Evolutionary conservation across 2,113 vertebrate genomes (phyloP), one percentile per base, ranked within the genome.

Genomic region (Oncorhynchus masou): DNA sequence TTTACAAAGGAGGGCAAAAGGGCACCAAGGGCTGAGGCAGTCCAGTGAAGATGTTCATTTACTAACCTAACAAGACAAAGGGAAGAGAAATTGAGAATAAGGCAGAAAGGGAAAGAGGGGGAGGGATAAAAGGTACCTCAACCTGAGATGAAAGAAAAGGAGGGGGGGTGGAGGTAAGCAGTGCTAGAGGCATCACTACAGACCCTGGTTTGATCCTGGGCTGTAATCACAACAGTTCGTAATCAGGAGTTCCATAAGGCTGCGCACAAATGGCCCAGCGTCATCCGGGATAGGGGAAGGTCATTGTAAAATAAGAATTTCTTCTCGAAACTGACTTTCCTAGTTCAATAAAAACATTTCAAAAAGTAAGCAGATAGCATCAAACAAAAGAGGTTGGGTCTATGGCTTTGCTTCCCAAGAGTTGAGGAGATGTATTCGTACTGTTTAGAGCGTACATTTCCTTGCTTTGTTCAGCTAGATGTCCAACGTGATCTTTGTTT

Each of bases 21-120:
- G 39, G 39, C 39, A 39, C 39, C 2, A 2, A 39, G 34, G 39
- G 8, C 8, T 78, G 68, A 49, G 70, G 65, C 0, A 2, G 66
- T 65, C 79, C 65, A 79, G 88, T 84, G 84, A 82, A 78, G 13
- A 39, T 84, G 73, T 82, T 86, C 83, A 78, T 75, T 6, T 34
- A 72, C 34, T 59, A 34, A 71, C 24, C 71, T 59, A 54, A 70
- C 48, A 62, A n/a, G 29, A 77, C 64, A 70, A 62, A 62, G 24
- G 22, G 25, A 1, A 9, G 34, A 64, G 34, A 31, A 71, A 62
- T 19, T 15, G 25, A 15, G 65, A 27, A 31, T 19, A 16, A 12
- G 59, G 2, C n/a, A 60, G 59, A 60, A 15, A 22, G 19, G 19
- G 11, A 34, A 3, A 54, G 57, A 31, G 62, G 6, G 48, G 54